Conservation (phyloP, 2,113 vertebrate genomes). For the Pseudopodoces humilis region DNA sequence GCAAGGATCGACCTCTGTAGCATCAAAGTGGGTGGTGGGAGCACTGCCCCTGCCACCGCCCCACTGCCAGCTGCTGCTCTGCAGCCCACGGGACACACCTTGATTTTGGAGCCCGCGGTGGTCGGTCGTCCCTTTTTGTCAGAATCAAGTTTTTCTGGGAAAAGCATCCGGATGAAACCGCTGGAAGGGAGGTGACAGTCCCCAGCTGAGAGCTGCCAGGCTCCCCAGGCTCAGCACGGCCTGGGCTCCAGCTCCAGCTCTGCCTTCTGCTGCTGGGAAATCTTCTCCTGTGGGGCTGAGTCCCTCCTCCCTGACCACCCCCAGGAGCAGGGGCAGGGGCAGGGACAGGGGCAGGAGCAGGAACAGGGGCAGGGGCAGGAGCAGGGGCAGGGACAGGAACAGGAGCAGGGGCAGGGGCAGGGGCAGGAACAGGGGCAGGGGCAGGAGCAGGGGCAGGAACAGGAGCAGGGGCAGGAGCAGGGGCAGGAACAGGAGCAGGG, state of each 20-base stretch:
- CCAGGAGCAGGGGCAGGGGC: neutral
- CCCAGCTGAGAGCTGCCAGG: neutral
- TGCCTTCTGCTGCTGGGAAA: neutral
- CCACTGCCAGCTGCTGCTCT: neutral
- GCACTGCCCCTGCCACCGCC: neutral
- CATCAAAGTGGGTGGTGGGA: neutral
- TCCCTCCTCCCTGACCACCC: too few species aligned
- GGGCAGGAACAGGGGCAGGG: neutral
- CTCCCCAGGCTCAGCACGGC: rapidly evolving
- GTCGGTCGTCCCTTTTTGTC: conserved; percentile 93
- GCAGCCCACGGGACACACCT: conserved; percentile 70
- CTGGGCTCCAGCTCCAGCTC: neutral
- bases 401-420: neutral
- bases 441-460: neutral
- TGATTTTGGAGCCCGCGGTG: conserved; percentile 91
- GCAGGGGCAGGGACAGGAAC: neutral
- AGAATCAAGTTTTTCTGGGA: conserved; percentile 90
- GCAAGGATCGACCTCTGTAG: neutral
- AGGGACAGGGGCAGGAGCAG: neutral
- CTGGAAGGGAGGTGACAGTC: conserved; percentile 65
- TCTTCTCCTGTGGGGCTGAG: rapidly evolving
- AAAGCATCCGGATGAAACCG: conserved; percentile 86
- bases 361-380: neutral
- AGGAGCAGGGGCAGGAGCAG: neutral
- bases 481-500: neutral